Conservation (phyloP, 2,888 invertebrate species). For the Drosophila prolongata region DNA sequence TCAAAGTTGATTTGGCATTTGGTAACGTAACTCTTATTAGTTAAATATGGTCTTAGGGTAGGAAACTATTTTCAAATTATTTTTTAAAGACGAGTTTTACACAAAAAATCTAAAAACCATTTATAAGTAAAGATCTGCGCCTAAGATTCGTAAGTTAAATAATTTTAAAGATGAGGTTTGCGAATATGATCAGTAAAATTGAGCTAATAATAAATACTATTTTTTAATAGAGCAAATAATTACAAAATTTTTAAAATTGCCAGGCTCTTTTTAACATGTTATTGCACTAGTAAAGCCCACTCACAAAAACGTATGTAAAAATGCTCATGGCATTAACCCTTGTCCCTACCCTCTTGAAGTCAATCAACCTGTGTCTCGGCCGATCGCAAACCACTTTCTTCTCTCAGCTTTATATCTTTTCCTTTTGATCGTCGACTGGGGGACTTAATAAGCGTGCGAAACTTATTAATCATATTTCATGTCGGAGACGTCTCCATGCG, state of each 20-base stretch:
- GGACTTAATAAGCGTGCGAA: conserved; percentile 73
- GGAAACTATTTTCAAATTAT: too few relatives aligned
- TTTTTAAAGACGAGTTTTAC: too few relatives aligned
- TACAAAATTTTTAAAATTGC: too few relatives aligned
- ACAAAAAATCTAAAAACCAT: too few relatives aligned
- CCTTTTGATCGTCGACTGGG: conserved; percentile 26
- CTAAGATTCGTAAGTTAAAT: too few relatives aligned
- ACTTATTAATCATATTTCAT: conserved; percentile 75
- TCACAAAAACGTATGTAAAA: not conserved
- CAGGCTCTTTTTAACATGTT: not conserved
- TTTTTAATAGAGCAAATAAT: too few relatives aligned
- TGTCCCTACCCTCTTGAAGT: conserved; percentile 45
- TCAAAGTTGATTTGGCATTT: conserved; percentile 14
- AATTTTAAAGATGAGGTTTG: too few relatives aligned
- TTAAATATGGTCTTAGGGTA: not conserved
- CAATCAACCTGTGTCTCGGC: conserved; percentile 54
- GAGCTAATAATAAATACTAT: too few relatives aligned
- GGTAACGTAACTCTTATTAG: not conserved
- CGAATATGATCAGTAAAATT: too few relatives aligned
- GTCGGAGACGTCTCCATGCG: conserved; percentile 27
- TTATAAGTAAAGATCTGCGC: too few relatives aligned
- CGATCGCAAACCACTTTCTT: conserved; percentile 50
- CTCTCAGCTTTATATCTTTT: conserved; percentile 16
- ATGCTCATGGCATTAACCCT: conserved; percentile 16
- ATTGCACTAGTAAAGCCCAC: not conserved